Evolutionary conservation across 2,113 vertebrate genomes (phyloP).

Genomic region (Astur gentilis): DNA sequence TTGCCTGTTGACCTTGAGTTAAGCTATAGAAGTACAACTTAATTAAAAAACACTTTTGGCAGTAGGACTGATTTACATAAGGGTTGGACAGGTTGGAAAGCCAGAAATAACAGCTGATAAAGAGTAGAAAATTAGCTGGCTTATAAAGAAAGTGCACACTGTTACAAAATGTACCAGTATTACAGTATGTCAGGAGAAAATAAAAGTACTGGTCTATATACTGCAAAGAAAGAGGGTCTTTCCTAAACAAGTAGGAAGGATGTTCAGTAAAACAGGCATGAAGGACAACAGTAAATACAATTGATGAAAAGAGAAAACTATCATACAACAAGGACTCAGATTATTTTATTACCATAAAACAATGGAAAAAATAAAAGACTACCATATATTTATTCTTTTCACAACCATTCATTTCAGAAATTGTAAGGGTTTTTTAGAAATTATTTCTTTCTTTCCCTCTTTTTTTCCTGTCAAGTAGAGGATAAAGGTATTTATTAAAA

Average conservation of each 20-base stretch:
- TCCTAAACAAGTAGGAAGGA: not conserved
- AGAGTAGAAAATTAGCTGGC: not conserved
- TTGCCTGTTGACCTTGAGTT: not conserved
- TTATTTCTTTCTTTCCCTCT: not conserved
- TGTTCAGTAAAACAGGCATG: not conserved
- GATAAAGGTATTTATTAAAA: not conserved
- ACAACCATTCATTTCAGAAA: not conserved
- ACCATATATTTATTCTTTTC: not conserved
- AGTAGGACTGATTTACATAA: not conserved
- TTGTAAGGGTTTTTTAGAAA: fast-evolving
- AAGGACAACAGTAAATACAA: not conserved
- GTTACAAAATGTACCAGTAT: not conserved
- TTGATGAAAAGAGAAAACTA: not conserved
- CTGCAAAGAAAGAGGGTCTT: not conserved
- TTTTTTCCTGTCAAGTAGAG: not conserved
- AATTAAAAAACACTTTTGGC: not conserved
- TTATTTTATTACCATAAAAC: not conserved
- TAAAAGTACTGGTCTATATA: not conserved
- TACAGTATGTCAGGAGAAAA: not conserved
- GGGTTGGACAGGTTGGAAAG: not conserved
- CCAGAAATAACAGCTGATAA: not conserved
- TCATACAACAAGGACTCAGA: not conserved
- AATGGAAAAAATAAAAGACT: not conserved
- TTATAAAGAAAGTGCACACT: not conserved
- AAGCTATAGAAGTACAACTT: not conserved